These are phyloP conservation scores for Chlorodrepanis virens DNA, from an alignment of 2,113 vertebrate species.

Conservation along the genomic window DNA sequence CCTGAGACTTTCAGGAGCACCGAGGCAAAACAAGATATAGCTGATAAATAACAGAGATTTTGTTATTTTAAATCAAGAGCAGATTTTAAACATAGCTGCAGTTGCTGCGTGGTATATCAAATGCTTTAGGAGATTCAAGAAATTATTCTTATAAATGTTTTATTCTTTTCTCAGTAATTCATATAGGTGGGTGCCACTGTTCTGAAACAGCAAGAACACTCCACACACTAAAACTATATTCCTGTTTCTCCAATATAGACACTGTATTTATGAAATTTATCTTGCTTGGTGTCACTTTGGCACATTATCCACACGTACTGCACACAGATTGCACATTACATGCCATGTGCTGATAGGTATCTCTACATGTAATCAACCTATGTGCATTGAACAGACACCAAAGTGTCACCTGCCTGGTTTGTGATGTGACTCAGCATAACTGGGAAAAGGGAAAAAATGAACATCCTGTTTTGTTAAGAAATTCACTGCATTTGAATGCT, in stretches of 20 bases:
- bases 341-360: background rate
- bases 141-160: constrained; percentile 40
- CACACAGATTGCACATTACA: background rate
- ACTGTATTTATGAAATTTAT: constrained; percentile 8
- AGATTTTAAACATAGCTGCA: constrained; percentile 27
- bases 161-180: constrained; percentile 37
- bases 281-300: constrained; percentile 12
- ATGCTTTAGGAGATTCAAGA: constrained; percentile 11
- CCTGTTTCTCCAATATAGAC: constrained; percentile 9
- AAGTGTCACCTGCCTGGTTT: background rate
- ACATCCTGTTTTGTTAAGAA: background rate
- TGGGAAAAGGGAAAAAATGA: background rate
- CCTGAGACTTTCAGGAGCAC: background rate
- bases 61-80: background rate
- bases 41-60: background rate
- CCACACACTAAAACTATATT: background rate
- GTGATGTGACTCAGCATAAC: background rate
- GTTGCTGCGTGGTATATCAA: background rate
- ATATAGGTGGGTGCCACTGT: background rate
- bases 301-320: background rate
- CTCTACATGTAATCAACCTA: background rate
- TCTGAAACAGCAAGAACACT: background rate
- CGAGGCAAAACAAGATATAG: background rate
- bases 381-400: background rate
- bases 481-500: background rate